Conservation (phyloP, 2,888 invertebrate genomes). For the Drosophila anceps region DNA sequence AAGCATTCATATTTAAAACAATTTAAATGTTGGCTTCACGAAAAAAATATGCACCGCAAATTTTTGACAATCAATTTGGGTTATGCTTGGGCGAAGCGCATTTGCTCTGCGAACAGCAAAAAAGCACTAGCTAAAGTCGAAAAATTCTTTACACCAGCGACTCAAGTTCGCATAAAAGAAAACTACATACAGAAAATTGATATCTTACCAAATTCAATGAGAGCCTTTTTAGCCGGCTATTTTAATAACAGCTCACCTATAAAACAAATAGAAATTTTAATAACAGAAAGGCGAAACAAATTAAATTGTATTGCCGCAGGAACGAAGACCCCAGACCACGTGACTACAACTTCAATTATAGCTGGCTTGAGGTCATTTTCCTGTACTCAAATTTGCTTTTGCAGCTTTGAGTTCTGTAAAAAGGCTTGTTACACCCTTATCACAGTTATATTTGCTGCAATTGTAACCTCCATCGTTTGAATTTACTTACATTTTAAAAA, state of each 20-base stretch:
- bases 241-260: constrained; percentile 45
- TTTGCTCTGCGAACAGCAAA: constrained; percentile 81
- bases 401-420: constrained; percentile 79
- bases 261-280: too few species aligned
- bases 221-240: background rate
- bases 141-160: constrained; percentile 82
- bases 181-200: background rate
- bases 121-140: constrained; percentile 83
- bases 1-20: background rate
- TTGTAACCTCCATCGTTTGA: constrained; percentile 1
- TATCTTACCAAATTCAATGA: constrained; percentile 48
- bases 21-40: constrained; percentile 64
- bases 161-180: constrained; percentile 72
- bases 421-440: constrained; percentile 39
- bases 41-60: constrained; percentile 84
- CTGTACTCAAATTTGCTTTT: constrained; percentile 55
- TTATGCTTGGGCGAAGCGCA: constrained; percentile 82
- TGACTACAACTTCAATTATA: constrained; percentile 37
- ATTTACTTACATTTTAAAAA: constrained; percentile 52
- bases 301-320: constrained; percentile 15
- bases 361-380: constrained; percentile 24
- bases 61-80: constrained; percentile 73
- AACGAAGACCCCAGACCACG: constrained; percentile 38
- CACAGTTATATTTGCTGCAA: constrained; percentile 80
- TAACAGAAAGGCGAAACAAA: too few species aligned